phyloP scores from a whole-genome alignment of 2,888 invertebrate species.

The Andrena bicolor region DNA sequence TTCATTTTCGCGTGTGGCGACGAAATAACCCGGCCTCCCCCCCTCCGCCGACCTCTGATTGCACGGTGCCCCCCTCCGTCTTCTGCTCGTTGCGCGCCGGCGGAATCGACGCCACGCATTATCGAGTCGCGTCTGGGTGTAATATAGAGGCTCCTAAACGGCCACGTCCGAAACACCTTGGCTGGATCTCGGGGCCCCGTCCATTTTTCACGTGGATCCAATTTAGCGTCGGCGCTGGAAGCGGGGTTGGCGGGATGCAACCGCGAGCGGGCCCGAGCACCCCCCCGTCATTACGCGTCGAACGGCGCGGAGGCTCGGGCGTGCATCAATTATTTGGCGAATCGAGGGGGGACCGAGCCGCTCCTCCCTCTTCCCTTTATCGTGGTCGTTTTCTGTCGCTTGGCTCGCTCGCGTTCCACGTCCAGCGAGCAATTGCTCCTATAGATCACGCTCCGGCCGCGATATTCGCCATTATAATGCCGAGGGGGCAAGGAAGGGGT shows the following conservation, averaged over 20 bases:
- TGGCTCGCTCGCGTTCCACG: constrained; percentile 22
- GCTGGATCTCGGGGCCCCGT: constrained; percentile 13
- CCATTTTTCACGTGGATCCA: constrained; percentile 62
- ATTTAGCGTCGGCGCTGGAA: constrained; percentile 63
- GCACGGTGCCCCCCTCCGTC: no score
- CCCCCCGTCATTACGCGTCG: constrained; percentile 76
- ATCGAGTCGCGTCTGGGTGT: constrained; percentile 19
- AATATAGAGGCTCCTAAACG: constrained; percentile 51
- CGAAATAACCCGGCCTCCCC: constrained; percentile 9
- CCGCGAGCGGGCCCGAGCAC: constrained; percentile 41
- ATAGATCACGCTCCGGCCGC: constrained; percentile 70
- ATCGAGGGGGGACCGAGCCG: constrained; percentile 62
- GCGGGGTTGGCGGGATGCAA: constrained; percentile 49
- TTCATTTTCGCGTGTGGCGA: constrained; percentile 30
- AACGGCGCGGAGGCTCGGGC: constrained; percentile 71
- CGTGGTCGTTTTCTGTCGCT: not conserved
- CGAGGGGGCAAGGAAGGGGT: not conserved
- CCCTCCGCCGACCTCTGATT: not conserved
- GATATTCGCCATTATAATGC: constrained; percentile 70
- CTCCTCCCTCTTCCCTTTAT: not conserved
- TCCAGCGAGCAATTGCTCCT: constrained; percentile 67
- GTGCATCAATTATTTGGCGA: constrained; percentile 79
- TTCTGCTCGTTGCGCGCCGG: not conserved
- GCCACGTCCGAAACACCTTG: constrained; percentile 37
- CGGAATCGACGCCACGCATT: constrained; percentile 22